phyloP scores from a whole-genome alignment of 2,888 invertebrate genomes.

The Macrophya annulata region DNA sequence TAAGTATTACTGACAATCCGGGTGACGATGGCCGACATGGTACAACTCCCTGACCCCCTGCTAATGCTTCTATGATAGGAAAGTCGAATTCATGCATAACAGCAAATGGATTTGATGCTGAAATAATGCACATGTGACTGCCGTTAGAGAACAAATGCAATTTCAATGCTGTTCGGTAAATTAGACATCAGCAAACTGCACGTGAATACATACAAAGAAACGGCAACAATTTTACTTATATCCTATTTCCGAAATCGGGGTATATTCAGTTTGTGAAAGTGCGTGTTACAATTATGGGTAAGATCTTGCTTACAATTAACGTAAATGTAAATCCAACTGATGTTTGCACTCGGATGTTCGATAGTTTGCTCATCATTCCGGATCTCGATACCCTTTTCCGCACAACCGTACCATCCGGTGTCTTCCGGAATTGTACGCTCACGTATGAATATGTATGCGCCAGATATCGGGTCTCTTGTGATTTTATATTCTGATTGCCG shows the following conservation, averaged over 20 bases:
- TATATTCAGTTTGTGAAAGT: too few relatives aligned
- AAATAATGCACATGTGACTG: constrained; percentile 59
- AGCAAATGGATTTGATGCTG: constrained; percentile 79
- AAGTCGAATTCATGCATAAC: constrained; percentile 66
- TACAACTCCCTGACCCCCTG: constrained; percentile 79
- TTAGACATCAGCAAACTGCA: constrained; percentile 59
- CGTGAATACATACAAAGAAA: constrained; percentile 70
- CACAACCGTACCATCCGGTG: constrained; percentile 76
- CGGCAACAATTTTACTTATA: too few relatives aligned
- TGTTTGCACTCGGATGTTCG: constrained; percentile 59
- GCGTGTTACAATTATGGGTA: too few relatives aligned
- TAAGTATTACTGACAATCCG: constrained; percentile 81
- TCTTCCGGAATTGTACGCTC: constrained; percentile 67
- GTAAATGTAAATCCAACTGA: constrained; percentile 73
- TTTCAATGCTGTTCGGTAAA: not conserved
- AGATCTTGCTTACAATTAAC: constrained; percentile 70
- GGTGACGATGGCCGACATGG: constrained; percentile 86
- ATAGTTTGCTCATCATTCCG: constrained; percentile 55
- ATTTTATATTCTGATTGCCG: constrained; percentile 14
- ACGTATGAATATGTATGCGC: constrained; percentile 55
- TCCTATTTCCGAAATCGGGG: too few relatives aligned
- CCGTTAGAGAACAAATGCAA: not conserved
- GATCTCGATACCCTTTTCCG: constrained; percentile 61
- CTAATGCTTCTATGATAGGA: constrained; percentile 77
- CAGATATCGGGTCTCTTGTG: not conserved